A percentile compares a stretch with the other conserved stretches of the same genome.
Conservation (phyloP, 2,113 vertebrate species). For the Peromyscus leucopus region DNA sequence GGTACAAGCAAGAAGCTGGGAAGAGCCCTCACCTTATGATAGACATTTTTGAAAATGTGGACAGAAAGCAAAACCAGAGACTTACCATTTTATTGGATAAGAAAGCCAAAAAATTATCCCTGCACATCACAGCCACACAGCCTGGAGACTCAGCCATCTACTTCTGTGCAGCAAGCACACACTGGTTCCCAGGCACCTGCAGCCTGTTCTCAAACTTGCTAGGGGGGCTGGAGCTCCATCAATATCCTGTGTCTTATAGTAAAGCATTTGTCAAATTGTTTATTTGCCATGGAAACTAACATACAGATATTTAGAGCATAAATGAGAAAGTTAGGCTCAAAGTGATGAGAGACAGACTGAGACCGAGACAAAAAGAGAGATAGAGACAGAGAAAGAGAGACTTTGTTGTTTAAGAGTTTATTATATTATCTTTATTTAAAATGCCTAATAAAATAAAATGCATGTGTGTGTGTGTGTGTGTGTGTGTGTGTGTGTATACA, state of each 20-base stretch:
- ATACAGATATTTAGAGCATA: not conserved
- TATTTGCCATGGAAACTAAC: too few relatives aligned
- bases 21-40: not conserved
- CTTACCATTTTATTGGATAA: not conserved
- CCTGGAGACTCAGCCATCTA: constrained; percentile 25
- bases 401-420: not conserved
- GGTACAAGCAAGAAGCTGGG: constrained; percentile 57
- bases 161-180: too few relatives aligned
- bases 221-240: too few relatives aligned
- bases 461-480: too few relatives aligned
- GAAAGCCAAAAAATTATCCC: fast-evolving
- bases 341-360: not conserved
- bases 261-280: too few relatives aligned
- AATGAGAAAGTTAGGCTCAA: not conserved
- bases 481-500: too few relatives aligned
- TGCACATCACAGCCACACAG: not conserved
- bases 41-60: not conserved
- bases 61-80: not conserved
- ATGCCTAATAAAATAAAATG: too few relatives aligned
- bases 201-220: too few relatives aligned
- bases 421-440: not conserved
- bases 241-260: too few relatives aligned
- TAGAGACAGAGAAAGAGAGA: not conserved
- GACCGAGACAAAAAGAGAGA: not conserved
- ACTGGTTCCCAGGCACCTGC: too few relatives aligned